Base-by-base conservation (phyloP, 2,113 vertebrate genomes). In the Sterrhoptilus dennistouni region DNA sequence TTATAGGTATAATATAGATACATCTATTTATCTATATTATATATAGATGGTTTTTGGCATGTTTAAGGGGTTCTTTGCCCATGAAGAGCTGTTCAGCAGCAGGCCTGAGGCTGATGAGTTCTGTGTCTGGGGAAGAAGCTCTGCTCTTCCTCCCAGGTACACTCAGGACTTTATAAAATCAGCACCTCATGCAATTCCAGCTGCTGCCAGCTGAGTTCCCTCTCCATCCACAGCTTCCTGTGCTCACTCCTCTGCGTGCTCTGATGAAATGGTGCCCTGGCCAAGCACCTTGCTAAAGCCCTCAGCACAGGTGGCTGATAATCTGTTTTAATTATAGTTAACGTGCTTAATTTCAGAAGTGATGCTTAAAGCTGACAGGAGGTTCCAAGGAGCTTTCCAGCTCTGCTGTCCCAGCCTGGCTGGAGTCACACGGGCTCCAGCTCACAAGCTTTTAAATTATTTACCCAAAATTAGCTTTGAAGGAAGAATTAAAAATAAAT, bases 271-370 rank as follows among this genome's bases (percentile, higher is more conserved):
- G 12, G 27, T 57, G 81, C 44, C 27, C 8, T 6, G 70, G 77
- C 69, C 74, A 57, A 82, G 92, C 93, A 93, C 70, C 88, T 87
- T 76, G 86, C 78, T 90, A n/a, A 77, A 86, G 57, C 60, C 28
- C 4, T 72, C 64, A 61, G 76, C 54, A 70, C 70, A 93, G 83
- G 91, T 93, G 90, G 75, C 71, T 72, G 89, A 40, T 95, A 91
- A 95, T 87, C 83, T 81, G 14, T 13, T 88, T 89, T 86, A 95
- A 91, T 97, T 79, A 54, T 24, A 49, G 38, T 47, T 86, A 93
- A 93, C 17, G 7, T 22, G 89, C 90, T 95, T 93, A 83, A 86
- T 95, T 96, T 70, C 56, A 59, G 25, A 22, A 54, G 79, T 23
- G 69, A 40, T 72, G 72, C 56, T 71, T 49, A 71, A 92, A 91